These are phyloP conservation scores for Callospermophilus lateralis DNA, from an alignment of 2,113 vertebrate genomes.

Conservation along the genomic window DNA sequence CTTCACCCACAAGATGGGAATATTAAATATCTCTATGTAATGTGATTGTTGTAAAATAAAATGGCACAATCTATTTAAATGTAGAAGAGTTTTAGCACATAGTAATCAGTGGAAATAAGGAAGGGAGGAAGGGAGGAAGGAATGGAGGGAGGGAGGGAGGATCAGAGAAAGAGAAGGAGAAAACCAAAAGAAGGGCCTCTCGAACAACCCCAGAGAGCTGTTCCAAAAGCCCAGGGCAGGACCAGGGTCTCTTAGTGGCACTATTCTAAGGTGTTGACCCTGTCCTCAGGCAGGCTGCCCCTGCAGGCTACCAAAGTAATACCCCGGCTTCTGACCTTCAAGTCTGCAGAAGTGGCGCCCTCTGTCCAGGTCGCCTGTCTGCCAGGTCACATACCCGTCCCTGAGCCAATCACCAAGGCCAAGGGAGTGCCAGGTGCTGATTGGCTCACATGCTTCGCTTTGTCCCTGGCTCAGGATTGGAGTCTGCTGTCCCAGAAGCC, in stretches of 20 bases:
- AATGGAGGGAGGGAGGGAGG: background rate
- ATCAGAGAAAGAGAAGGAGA: too few relatives aligned
- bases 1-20: background rate
- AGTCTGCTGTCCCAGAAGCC: background rate
- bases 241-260: background rate
- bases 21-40: background rate
- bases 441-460: background rate
- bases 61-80: background rate
- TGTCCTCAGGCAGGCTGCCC: background rate
- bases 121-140: rapidly evolving
- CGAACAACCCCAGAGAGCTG: rapidly evolving
- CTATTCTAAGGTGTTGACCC: background rate
- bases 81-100: background rate
- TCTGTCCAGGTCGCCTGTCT: background rate
- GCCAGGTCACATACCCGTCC: background rate
- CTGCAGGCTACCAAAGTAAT: rapidly evolving
- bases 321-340: background rate
- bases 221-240: background rate
- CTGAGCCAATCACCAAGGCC: background rate
- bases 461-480: background rate
- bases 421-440: background rate
- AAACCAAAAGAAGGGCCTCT: background rate
- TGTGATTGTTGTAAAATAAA: background rate
- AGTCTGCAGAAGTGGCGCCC: rapidly evolving
- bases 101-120: background rate